Percentiles rank a stretch among this genome's conserved stretches.
These are phyloP conservation scores for Salvelinus alpinus DNA, from an alignment of 2,113 vertebrate genomes.

Conservation along the genomic window DNA sequence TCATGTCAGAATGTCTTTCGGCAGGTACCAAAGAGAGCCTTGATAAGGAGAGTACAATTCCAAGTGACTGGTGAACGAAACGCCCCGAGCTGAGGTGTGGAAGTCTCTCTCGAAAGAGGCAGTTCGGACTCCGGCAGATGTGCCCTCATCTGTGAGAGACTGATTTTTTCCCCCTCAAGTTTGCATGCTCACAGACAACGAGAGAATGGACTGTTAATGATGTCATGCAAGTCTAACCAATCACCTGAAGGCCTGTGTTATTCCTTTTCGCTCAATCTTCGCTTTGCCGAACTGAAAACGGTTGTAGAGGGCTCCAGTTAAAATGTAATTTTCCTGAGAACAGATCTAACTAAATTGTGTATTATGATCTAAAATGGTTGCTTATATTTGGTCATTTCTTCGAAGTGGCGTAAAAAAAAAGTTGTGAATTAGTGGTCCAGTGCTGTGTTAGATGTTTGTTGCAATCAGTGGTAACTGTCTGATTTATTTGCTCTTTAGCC, in stretches of 20 bases:
- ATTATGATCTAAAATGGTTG: conserved; percentile 5
- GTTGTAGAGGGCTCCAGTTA: not conserved
- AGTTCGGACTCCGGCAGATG: conserved; percentile 26
- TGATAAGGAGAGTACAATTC: not conserved
- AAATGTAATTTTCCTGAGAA: conserved; percentile 5
- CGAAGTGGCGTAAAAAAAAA: not conserved
- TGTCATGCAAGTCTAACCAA: conserved; percentile 35
- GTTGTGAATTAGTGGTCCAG: not conserved
- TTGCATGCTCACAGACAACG: conserved; percentile 9
- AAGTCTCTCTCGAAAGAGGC: conserved; percentile 11
- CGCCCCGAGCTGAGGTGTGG: conserved; percentile 11
- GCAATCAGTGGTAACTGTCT: not conserved
- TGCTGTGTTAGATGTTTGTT: not conserved
- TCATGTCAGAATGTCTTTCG: conserved; percentile 11
- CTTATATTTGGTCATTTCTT: not conserved
- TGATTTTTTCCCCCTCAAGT: conserved; percentile 19
- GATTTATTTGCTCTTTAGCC: not conserved
- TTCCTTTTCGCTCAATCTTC: conserved; percentile 6
- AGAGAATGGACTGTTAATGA: conserved; percentile 19
- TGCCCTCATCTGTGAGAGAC: conserved; percentile 21
- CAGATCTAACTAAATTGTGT: not conserved
- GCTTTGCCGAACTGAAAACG: not conserved
- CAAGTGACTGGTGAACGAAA: conserved; percentile 9
- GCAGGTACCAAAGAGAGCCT: not conserved
- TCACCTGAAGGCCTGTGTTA: conserved; percentile 6